These are phyloP conservation scores for Tachycineta bicolor DNA, from an alignment of 2,113 vertebrate genomes.

Conservation along the genomic window DNA sequence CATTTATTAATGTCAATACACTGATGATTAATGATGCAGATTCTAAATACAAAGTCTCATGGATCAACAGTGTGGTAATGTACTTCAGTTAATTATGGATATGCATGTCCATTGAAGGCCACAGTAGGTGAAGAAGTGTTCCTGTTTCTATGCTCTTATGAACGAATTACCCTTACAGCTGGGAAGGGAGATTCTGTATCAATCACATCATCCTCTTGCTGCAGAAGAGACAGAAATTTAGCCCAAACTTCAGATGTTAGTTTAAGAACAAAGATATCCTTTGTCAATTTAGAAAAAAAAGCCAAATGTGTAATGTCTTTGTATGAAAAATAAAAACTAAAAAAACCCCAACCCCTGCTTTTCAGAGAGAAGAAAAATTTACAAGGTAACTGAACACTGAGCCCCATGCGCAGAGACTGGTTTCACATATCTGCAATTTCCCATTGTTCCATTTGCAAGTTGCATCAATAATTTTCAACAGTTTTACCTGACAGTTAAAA, in stretches of 20 bases:
- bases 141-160: not conserved
- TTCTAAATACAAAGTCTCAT: not conserved
- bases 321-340: not conserved
- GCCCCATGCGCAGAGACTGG: not conserved
- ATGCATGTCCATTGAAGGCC: not conserved
- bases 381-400: not conserved
- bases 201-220: not conserved
- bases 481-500: not conserved
- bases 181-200: not conserved
- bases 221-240: not conserved
- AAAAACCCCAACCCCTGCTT: not conserved
- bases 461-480: not conserved
- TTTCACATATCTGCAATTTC: not conserved
- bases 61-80: not conserved
- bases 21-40: not conserved
- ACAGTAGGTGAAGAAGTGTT: not conserved
- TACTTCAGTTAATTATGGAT: not conserved
- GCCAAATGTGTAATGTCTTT: not conserved
- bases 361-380: not conserved
- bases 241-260: not conserved
- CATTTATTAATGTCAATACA: not conserved
- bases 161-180: not conserved
- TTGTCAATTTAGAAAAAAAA: not conserved
- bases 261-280: not conserved
- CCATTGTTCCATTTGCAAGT: not conserved